A percentile compares a stretch with the other conserved stretches of the same genome.
Evolutionary conservation across 2,888 invertebrate genomes (phyloP).

Genomic region (Dorcus parallelipipedus): DNA sequence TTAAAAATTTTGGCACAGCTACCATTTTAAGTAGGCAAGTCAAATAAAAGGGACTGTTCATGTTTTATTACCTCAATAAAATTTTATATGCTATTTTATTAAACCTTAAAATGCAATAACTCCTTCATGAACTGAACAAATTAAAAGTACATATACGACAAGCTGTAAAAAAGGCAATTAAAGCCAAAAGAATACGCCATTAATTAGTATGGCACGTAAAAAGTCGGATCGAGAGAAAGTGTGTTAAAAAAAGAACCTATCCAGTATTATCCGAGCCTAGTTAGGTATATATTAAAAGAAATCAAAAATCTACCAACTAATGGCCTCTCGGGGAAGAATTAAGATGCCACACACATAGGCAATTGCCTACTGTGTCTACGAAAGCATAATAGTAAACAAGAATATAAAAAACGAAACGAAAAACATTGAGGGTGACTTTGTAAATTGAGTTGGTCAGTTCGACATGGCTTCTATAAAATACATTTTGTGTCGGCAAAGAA

Average conservation of each 20-base stretch:
- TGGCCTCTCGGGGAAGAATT: background rate
- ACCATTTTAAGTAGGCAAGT: too few relatives aligned
- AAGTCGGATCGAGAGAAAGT: background rate
- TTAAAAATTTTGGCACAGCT: too few relatives aligned
- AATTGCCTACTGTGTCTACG: constrained; percentile 15
- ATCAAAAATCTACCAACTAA: background rate
- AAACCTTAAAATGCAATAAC: background rate
- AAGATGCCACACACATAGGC: constrained; percentile 16
- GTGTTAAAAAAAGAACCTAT: too few relatives aligned
- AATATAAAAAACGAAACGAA: constrained; percentile 8
- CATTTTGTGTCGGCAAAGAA: constrained; percentile 11
- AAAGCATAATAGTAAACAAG: constrained; percentile 8
- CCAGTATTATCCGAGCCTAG: too few relatives aligned
- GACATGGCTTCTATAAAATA: constrained; percentile 9
- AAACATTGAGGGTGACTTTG: constrained; percentile 4
- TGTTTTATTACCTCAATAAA: background rate
- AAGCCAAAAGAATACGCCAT: background rate
- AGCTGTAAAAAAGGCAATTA: background rate
- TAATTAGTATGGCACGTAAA: background rate
- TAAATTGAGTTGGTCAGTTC: background rate
- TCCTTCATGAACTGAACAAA: background rate
- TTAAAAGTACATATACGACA: background rate
- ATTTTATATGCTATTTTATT: background rate
- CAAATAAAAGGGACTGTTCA: too few relatives aligned
- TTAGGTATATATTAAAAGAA: too few relatives aligned